Evolutionary conservation across 2,113 vertebrate genomes (phyloP), one percentile per base, ranked within the genome.

Genomic region (Onychostoma macrolepis): DNA sequence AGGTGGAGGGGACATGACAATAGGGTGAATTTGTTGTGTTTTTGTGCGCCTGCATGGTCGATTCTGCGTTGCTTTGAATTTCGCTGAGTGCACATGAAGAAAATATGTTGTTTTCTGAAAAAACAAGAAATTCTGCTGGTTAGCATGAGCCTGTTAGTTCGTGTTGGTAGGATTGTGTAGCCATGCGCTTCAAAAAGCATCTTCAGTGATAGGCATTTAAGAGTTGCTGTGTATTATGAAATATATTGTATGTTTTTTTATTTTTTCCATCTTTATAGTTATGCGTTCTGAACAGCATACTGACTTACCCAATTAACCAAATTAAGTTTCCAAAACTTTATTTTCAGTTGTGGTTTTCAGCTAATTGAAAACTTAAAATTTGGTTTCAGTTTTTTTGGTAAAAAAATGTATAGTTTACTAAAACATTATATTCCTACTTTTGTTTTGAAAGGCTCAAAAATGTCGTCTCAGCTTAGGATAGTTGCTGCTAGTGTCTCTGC

Each of bases 1-100:
- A 88, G 87, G 84, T 90, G 81, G 77, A 71, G 41, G 74, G 30
- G 17, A 83, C 69, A 84, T 71, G 63, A 71, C 43, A 50, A 43
- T 43, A 26, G 36, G n/a, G 36, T 10, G 4, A 48, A n/a, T 69
- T 69, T 69, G 26, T 48, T 67, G 33, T 63, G 61, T 67, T 80
- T 65, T 65, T 50, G 38, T 24, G 28, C 7, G 11, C 21, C 50
- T 63, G 19, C 33, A n/a, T 15, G 33, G 78, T 61, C 21, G 5
- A 36, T 80, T 79, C 17, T 19, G 30, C 1, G 12, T 61, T 1
- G 3, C 78, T 61, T 38, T 0, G 36, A 53, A 2, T 56, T 79
- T 56, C 19, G 17, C 19, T 33, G 36, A 72, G 36, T 72, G 21
- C 9, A 72, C 19, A 41, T 41, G 21, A 41, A 24, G 19, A 72